phyloP scores from a whole-genome alignment of 2,888 invertebrate species.

The Meandrusa payeni region DNA sequence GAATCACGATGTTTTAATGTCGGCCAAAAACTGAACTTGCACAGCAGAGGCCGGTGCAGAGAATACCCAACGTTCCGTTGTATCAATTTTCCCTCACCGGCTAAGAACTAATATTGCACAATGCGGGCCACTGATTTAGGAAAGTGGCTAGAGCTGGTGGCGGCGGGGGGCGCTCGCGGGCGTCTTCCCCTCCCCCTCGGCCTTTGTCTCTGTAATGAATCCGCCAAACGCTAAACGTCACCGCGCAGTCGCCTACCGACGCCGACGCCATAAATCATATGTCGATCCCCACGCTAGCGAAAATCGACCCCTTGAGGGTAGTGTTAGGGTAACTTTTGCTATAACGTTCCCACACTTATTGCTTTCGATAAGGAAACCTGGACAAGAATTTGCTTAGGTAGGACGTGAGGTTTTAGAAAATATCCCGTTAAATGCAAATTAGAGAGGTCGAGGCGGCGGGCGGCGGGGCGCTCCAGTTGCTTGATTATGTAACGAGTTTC shows the following conservation, averaged over 20 bases:
- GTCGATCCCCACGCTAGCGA: slow-evolving; percentile 45
- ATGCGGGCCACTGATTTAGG: slow-evolving; percentile 74
- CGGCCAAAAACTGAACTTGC: too few species aligned
- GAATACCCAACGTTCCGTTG: slow-evolving; percentile 14
- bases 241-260: slow-evolving; percentile 60
- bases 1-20: too few species aligned
- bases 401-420: slow-evolving; percentile 65
- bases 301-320: slow-evolving; percentile 45
- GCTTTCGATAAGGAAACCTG: slow-evolving; percentile 21
- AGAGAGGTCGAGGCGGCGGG: slow-evolving; percentile 55
- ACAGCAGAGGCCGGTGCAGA: background rate
- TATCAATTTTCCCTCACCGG: slow-evolving; percentile 21
- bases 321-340: slow-evolving; percentile 26
- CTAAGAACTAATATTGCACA: slow-evolving; percentile 48
- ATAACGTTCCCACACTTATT: slow-evolving; percentile 7
- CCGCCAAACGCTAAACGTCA: slow-evolving; percentile 75
- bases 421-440: slow-evolving; percentile 66
- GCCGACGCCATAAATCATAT: slow-evolving; percentile 60
- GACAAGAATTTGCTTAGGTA: slow-evolving; percentile 58
- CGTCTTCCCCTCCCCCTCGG: slow-evolving; percentile 32
- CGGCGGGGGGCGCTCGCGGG: slow-evolving; percentile 40
- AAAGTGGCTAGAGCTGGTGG: slow-evolving; percentile 59
- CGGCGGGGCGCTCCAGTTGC: slow-evolving; percentile 48
- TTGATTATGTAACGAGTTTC: slow-evolving; percentile 38
- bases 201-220: slow-evolving; percentile 78